Percentiles rank a stretch among this genome's conserved stretches.
phyloP scores from a whole-genome alignment of 2,113 vertebrate species.

The Balaeniceps rex region DNA sequence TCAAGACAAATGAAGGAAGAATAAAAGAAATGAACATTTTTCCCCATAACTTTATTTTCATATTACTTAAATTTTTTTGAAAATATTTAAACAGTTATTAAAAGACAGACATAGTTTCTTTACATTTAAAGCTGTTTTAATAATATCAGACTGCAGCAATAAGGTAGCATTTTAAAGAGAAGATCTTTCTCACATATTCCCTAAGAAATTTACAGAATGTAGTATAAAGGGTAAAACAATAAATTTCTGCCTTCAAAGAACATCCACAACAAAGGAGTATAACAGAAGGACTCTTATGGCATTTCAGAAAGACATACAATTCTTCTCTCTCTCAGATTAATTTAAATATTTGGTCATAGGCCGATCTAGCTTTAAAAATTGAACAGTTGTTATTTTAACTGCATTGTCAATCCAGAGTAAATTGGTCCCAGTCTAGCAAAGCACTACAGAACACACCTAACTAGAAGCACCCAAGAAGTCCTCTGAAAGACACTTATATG shows the following conservation, averaged over 20 bases:
- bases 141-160: not conserved
- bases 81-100: not conserved
- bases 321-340: not conserved
- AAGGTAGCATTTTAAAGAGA: not conserved
- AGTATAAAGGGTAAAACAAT: not conserved
- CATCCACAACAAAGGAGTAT: not conserved
- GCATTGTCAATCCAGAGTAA: not conserved
- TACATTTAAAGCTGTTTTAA: not conserved
- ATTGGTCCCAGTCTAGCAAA: not conserved
- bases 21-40: not conserved
- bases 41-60: not conserved
- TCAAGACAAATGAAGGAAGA: not conserved
- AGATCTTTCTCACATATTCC: not conserved
- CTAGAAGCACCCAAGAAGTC: not conserved
- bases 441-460: not conserved
- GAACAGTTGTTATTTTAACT: not conserved
- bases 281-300: not conserved
- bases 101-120: not conserved
- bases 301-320: not conserved
- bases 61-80: not conserved
- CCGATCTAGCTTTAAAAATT: not conserved
- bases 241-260: not conserved
- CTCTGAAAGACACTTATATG: not conserved
- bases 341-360: not conserved
- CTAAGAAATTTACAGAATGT: not conserved